Evolutionary conservation across 2,113 vertebrate genomes (phyloP).

Genomic region (Telmatochromis brachygnathus): DNA sequence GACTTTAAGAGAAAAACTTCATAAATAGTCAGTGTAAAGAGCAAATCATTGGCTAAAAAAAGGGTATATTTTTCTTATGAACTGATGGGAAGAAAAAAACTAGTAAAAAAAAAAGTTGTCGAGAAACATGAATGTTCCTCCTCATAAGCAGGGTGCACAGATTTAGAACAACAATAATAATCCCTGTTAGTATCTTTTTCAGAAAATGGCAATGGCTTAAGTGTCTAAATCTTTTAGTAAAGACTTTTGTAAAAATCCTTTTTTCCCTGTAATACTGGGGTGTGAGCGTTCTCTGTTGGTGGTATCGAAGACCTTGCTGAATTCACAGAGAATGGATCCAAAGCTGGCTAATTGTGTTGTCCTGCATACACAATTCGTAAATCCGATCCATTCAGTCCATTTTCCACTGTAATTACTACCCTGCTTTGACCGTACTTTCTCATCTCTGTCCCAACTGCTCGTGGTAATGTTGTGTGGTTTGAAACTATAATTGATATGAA

Average conservation of each 20-base stretch:
- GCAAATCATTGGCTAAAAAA: background rate
- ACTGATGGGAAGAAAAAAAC: background rate
- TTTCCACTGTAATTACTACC: background rate
- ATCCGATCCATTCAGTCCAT: background rate
- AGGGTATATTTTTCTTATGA: background rate
- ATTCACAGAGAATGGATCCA: background rate
- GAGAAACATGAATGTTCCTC: background rate
- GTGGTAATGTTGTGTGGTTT: background rate
- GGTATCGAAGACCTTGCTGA: constrained; percentile 22
- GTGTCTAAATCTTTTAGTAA: background rate
- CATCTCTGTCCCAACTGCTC: background rate
- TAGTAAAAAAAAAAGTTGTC: accelerated
- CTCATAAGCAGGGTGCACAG: background rate
- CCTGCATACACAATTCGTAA: background rate
- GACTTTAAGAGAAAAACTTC: background rate
- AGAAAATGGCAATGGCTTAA: background rate
- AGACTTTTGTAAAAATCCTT: background rate
- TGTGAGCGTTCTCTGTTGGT: background rate
- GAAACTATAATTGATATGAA: background rate
- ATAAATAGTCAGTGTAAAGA: background rate
- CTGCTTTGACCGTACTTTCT: background rate
- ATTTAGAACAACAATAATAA: background rate
- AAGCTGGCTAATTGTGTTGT: background rate
- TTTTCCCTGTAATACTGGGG: background rate
- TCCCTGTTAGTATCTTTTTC: background rate